Percentiles rank a stretch among this genome's conserved stretches.
Evolutionary conservation across 2,113 vertebrate genomes (phyloP).

Genomic region (Bothrops jararaca): DNA sequence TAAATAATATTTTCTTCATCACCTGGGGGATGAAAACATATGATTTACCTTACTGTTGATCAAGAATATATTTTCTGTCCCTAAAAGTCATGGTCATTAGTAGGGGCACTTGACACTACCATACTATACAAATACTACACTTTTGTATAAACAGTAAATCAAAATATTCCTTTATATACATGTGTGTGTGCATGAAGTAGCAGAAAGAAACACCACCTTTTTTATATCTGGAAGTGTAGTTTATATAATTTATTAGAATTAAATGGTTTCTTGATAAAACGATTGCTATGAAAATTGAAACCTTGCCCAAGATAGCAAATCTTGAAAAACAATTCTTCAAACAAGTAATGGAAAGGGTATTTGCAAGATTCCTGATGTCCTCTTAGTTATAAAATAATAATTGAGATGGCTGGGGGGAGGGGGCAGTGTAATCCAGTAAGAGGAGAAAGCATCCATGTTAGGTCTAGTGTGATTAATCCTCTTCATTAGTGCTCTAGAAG

Average conservation of each 20-base stretch:
- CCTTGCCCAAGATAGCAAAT: background rate
- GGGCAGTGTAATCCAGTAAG: slow-evolving; percentile 28
- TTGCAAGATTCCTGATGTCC: background rate
- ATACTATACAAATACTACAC: background rate
- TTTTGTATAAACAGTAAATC: slow-evolving; percentile 6
- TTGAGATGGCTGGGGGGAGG: slow-evolving; percentile 20
- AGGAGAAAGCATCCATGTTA: slow-evolving; percentile 31
- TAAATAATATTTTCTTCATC: background rate
- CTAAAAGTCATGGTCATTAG: background rate
- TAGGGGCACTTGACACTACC: background rate
- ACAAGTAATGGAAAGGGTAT: background rate
- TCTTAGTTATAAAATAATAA: background rate
- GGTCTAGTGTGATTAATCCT: slow-evolving; percentile 47
- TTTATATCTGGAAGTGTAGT: slow-evolving; percentile 14
- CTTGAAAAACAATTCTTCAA: slow-evolving; percentile 14
- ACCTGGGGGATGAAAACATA: background rate
- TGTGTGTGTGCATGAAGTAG: background rate
- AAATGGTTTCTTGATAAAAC: background rate
- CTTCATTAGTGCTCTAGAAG: slow-evolving; percentile 48
- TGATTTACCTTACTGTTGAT: background rate
- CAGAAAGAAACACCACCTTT: background rate
- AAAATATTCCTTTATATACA: background rate
- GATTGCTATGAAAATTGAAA: background rate
- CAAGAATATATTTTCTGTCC: background rate
- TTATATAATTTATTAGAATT: background rate